phyloP scores from a whole-genome alignment of 2,888 invertebrate genomes.

The Lymantria monacha region DNA sequence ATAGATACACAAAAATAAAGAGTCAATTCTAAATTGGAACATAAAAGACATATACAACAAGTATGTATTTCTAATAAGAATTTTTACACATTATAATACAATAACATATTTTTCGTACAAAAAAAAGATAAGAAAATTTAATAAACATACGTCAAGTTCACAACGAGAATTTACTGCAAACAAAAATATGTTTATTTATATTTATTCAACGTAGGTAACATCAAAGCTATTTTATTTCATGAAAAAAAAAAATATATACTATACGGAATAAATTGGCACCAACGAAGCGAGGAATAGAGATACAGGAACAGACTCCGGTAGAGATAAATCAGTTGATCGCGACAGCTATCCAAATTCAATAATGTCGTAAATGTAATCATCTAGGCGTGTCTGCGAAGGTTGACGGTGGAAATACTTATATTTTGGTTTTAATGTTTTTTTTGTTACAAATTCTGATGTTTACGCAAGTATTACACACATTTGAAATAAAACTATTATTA shows the following conservation, averaged over 20 bases:
- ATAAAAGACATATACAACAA: too few species aligned
- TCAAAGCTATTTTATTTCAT: not conserved
- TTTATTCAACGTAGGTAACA: not conserved
- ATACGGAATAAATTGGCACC: constrained; percentile 5
- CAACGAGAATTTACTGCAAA: not conserved
- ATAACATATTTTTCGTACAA: too few species aligned
- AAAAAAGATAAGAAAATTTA: too few species aligned
- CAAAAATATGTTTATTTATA: not conserved
- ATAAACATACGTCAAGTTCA: not conserved
- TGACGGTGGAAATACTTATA: too few species aligned
- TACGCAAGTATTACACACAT: too few species aligned
- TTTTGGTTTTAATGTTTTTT: too few species aligned
- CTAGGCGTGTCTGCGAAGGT: not conserved
- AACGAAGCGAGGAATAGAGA: constrained; percentile 3
- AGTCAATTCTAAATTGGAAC: too few species aligned
- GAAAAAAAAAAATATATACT: not conserved
- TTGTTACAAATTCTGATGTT: too few species aligned
- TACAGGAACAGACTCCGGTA: constrained; percentile 1
- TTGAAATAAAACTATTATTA: too few species aligned
- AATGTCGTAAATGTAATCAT: constrained; percentile 25
- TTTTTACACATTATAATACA: too few species aligned
- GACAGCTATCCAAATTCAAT: constrained; percentile 25
- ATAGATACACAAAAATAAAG: too few species aligned
- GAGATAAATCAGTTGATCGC: constrained; percentile 17
- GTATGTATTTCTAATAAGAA: too few species aligned